Evolutionary conservation across 2,113 vertebrate species (phyloP), one percentile per base, ranked within the genome.

Genomic region (Saccopteryx leptura): DNA sequence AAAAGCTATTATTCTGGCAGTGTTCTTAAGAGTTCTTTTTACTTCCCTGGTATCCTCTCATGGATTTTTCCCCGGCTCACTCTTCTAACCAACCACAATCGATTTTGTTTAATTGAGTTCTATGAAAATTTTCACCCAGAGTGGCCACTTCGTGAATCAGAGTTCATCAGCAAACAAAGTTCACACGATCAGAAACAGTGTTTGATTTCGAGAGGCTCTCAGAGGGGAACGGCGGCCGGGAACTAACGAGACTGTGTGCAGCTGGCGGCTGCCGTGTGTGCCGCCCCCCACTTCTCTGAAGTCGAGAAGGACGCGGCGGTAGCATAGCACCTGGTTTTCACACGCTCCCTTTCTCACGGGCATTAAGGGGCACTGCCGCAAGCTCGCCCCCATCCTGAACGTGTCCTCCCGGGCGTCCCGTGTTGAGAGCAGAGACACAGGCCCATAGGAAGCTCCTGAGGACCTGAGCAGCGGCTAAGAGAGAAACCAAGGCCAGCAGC

Each of bases 71-170:
- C 11, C 33, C 24, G 0, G 0, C 78, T 93, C 84, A 56, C 4
- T 83, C n/a, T 28, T 63, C 1, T 17, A 52, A 39, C 31, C 19
- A 66, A 50, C 88, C 82, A 63, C 1, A 2, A 31, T 96, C 97
- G 92, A 74, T 95, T 54, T 63, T 74, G 31, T 85, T 98, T 97
- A 96, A 95, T 86, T 96, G 88, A 92, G 88, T 94, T 96, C 88
- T 52, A 23, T 83, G 85, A 95, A 94, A 75, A 31, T 52, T 80
- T 96, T 89, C 86, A 95, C 63, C 13, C 39, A 4, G 10, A 82
- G 80, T 23, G 61, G 56, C 63, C 21, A 60, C 71, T 95, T 93
- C 28, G 5, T 78, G 61, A 96, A 79, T 96, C 31, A 0, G 50
- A 95, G 92, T 95, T 97, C 83, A 7, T 58, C 88, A 9, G 39